Evolutionary conservation across 2,888 invertebrate genomes (phyloP), one percentile per base, ranked within the genome.

Genomic region (Copidosoma aretas): DNA sequence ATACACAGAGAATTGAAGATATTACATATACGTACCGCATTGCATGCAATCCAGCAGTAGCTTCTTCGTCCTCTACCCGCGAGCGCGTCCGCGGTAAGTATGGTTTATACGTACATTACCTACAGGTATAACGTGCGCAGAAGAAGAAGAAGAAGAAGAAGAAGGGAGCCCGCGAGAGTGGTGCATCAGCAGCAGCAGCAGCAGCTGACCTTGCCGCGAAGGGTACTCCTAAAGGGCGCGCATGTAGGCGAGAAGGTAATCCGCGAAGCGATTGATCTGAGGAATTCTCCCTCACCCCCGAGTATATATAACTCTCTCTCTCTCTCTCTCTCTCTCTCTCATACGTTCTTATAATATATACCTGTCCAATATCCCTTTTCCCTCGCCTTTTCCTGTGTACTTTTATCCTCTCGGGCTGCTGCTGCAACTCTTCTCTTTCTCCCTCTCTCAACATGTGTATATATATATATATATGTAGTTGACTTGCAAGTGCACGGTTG

Each of bases 231-330:
- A 60, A 60, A 41, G 21, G 39, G 21, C 51, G 32, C 12, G 25
- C 22, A 25, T 46, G 43, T 46, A 8, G n/a, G 43, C 41, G 56
- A 60, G 39, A 41, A 51, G 25, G 46, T 51, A 15, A 58, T 58
- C 60, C 54, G 65, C 32, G 43, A 12, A 61, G 60, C 60, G 60
- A 67, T 63, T 66, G 63, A 70, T 70, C 70, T 60, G 52, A 70
- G 66, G 54, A 63, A 67, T 70, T 69, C 32, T 25, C 24, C 22
- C 17, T 22, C 25, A 4, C 2, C 21, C 5, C 32, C 32, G 8
- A 5, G 32, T 3, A 8, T 32, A 32, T 32, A 8, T 32, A 32
- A 32, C 32, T 32, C 32, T 32, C 8, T 3, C 32, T n/a, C n/a
- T n/a, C n/a, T n/a, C n/a, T n/a, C n/a, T n/a, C n/a, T n/a, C n/a